phyloP scores from a whole-genome alignment of 2,113 vertebrate species.

The Pseudolaguvia tuberculata region DNA sequence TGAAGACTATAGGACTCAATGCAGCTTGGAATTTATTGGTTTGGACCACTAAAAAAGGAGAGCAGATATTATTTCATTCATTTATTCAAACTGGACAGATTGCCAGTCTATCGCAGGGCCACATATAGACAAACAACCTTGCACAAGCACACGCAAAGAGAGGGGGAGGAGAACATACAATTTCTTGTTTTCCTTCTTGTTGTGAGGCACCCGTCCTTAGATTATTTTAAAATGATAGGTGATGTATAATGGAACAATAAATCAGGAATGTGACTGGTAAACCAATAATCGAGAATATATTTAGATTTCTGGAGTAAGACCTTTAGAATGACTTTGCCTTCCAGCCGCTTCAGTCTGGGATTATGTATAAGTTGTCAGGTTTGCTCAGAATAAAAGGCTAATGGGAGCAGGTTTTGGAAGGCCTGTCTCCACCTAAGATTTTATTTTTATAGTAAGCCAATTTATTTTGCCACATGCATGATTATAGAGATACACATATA shows the following conservation, averaged over 20 bases:
- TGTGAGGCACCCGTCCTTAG: too few relatives aligned
- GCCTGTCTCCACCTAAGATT: constrained; percentile 30
- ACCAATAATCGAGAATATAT: neutral
- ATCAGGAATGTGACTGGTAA: neutral
- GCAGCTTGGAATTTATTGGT: neutral
- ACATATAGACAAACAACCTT: too few relatives aligned
- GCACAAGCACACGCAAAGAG: too few relatives aligned
- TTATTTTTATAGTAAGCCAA: constrained; percentile 35
- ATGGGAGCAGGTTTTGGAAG: neutral
- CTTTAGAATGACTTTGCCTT: neutral
- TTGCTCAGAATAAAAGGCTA: neutral
- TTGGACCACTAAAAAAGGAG: neutral
- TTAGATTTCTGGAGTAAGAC: neutral
- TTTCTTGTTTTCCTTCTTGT: too few relatives aligned
- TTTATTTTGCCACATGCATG: constrained; percentile 37
- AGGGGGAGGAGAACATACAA: too few relatives aligned
- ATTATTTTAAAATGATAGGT: neutral
- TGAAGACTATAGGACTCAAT: neutral
- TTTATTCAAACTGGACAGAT: too few relatives aligned
- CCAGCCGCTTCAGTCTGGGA: neutral
- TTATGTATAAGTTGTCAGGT: neutral
- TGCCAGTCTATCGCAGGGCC: too few relatives aligned
- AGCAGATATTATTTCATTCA: too few relatives aligned
- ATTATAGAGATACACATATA: too few relatives aligned
- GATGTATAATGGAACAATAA: neutral